These are phyloP conservation scores for Bugulina stolonifera DNA, from an alignment of 2,888 invertebrate species.

Conservation along the genomic window DNA sequence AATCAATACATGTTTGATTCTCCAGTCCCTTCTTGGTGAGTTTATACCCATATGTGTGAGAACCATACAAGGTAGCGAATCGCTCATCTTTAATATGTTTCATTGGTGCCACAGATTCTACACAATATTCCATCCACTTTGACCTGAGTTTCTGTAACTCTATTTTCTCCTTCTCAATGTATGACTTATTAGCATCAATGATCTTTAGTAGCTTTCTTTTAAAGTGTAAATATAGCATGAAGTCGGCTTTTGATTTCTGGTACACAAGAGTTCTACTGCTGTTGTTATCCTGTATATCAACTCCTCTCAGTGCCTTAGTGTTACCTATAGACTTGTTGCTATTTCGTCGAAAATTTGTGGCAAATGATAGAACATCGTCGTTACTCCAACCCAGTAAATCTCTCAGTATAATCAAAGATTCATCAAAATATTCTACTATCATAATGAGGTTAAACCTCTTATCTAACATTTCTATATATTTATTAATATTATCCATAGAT, in stretches of 20 bases:
- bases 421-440: constrained; percentile 20
- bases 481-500: background rate
- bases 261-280: background rate
- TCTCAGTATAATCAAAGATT: constrained; percentile 4
- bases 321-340: background rate
- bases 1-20: constrained; percentile 9
- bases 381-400: constrained; percentile 9
- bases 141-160: background rate
- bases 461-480: constrained; percentile 11
- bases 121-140: constrained; percentile 1
- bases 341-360: background rate
- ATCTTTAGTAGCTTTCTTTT: background rate
- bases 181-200: background rate
- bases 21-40: background rate
- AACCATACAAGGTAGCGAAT: background rate
- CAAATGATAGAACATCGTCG: background rate
- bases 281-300: background rate
- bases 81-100: background rate
- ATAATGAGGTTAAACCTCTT: constrained; percentile 6
- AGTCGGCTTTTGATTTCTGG: background rate
- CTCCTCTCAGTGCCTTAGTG: background rate
- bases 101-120: background rate
- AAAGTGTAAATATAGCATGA: background rate
- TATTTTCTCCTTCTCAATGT: background rate
- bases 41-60: background rate